These are phyloP conservation scores for Solenopsis fugax DNA, from an alignment of 1,140 invertebrate species.

Conservation along the genomic window DNA sequence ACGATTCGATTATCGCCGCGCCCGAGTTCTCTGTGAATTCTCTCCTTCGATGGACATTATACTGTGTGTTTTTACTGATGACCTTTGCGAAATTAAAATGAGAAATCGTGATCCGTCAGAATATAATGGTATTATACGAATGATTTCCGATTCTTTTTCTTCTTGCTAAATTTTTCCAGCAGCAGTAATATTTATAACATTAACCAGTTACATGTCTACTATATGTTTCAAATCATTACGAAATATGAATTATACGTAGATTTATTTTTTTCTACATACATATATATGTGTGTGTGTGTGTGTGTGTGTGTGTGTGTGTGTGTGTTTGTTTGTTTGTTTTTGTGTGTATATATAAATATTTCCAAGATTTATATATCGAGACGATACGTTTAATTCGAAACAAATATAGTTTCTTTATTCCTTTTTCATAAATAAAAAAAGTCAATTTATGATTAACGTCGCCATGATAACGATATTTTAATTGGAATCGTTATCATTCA, in stretches of 20 bases:
- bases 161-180: background rate
- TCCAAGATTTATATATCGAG: background rate
- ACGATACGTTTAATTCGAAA: background rate
- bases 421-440: background rate
- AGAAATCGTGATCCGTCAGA: background rate
- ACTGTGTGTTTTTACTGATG: background rate
- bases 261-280: background rate
- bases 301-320: too few relatives aligned
- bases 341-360: background rate
- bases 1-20: constrained; percentile 33
- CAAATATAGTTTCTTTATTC: background rate
- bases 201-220: background rate
- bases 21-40: background rate
- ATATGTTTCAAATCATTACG: background rate
- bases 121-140: background rate
- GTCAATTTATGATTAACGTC: background rate
- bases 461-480: background rate
- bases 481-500: constrained; percentile 15
- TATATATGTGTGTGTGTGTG: too few relatives aligned
- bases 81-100: background rate
- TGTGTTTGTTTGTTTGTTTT: too few relatives aligned
- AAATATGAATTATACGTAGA: background rate
- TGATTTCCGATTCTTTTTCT: background rate
- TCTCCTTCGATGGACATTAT: background rate
- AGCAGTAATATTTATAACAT: background rate